A percentile compares a stretch with the other conserved stretches of the same genome.
Conservation (phyloP, 2,888 invertebrate species). For the Drosophila bunnanda region DNA sequence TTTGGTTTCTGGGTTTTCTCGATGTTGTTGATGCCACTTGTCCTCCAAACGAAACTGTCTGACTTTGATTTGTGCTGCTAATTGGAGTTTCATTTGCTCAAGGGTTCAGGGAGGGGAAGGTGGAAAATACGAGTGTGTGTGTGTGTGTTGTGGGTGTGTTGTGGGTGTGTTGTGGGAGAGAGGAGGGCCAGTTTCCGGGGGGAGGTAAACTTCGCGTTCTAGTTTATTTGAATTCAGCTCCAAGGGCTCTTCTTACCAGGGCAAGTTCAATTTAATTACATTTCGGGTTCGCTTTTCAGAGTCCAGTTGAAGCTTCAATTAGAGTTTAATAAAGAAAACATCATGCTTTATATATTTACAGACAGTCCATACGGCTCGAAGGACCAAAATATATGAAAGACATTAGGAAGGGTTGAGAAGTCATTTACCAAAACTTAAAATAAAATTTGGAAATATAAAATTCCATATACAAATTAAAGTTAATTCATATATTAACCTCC, state of each 20-base stretch:
- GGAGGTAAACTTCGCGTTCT: constrained; percentile 1
- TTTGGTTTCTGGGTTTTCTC: constrained; percentile 22
- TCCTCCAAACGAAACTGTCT: constrained; percentile 43
- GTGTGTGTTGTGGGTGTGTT: not conserved
- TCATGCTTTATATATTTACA: not conserved
- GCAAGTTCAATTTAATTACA: constrained; percentile 33
- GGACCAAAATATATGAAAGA: not conserved
- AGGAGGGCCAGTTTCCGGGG: not conserved
- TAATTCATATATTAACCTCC: too few relatives aligned
- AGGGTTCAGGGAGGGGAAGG: not conserved
- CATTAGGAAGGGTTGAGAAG: too few relatives aligned
- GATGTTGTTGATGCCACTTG: constrained; percentile 35
- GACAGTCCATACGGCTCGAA: not conserved
- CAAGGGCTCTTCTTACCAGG: constrained; percentile 4
- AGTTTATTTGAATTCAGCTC: constrained; percentile 26
- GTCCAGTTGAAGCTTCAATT: not conserved
- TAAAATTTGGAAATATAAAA: too few relatives aligned
- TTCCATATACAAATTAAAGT: too few relatives aligned
- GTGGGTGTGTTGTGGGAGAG: not conserved
- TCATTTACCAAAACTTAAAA: too few relatives aligned
- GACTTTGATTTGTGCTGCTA: constrained; percentile 72
- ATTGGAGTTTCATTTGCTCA: constrained; percentile 65
- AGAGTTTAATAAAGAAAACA: not conserved
- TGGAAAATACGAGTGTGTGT: not conserved
- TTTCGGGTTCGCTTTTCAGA: not conserved